A percentile compares a stretch with the other conserved stretches of the same genome.
phyloP scores from a whole-genome alignment of 2,113 vertebrate species.

The Salvelinus fontinalis region DNA sequence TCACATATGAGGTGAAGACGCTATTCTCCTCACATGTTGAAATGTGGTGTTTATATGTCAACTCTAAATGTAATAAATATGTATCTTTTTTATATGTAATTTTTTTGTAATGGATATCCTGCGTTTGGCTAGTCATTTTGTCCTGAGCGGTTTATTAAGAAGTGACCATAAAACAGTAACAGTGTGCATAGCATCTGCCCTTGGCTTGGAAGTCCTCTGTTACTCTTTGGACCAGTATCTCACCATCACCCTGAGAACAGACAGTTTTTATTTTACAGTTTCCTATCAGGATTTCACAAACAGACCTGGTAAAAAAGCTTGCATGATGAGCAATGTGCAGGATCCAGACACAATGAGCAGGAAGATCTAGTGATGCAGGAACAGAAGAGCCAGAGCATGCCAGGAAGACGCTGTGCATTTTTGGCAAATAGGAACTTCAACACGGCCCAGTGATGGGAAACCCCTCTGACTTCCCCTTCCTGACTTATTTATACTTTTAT shows the following conservation, averaged over 20 bases:
- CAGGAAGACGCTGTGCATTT: constrained; percentile 62
- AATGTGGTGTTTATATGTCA: too few relatives aligned
- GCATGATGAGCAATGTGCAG: constrained; percentile 37
- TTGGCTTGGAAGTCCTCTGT: not conserved
- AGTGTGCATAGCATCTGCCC: not conserved
- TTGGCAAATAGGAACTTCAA: constrained; percentile 27
- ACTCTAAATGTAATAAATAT: too few relatives aligned
- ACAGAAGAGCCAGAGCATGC: constrained; percentile 26
- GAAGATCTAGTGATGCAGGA: constrained; percentile 59
- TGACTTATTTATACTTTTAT: constrained; percentile 61
- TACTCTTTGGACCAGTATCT: not conserved
- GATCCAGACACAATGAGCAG: constrained; percentile 47
- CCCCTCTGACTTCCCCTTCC: constrained; percentile 30
- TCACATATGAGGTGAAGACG: too few relatives aligned
- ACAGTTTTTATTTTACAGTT: not conserved
- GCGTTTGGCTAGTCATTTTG: not conserved
- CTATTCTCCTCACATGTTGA: too few relatives aligned
- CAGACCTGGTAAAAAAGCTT: not conserved
- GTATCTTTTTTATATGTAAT: not conserved
- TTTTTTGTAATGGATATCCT: constrained; percentile 12
- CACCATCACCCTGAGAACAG: not conserved
- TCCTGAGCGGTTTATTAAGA: not conserved
- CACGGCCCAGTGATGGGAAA: constrained; percentile 49
- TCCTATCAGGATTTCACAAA: not conserved
- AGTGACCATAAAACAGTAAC: not conserved